Evolutionary conservation across 2,888 invertebrate genomes (phyloP), one percentile per base, ranked within the genome.

Genomic region (Liodrosophila aerea): DNA sequence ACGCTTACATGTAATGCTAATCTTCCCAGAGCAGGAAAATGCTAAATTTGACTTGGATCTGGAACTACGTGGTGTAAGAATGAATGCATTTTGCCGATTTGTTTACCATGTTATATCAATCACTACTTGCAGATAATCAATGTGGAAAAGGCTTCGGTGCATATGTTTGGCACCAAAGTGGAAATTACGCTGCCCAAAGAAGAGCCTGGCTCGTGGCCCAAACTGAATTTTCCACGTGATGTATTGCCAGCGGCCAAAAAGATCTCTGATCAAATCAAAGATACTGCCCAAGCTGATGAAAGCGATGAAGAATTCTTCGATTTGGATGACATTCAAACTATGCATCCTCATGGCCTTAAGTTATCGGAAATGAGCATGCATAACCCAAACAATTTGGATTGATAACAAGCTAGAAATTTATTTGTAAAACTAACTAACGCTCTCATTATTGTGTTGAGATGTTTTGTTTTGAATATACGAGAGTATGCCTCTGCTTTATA

Each of bases 101-200:
- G 4, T 16, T 15, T 1, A 9, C 13, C 15, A 37, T n/a, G 2
- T 37, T 3, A 37, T 15, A 27, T 18, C 29, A 7, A 39, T 34
- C 36, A 29, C 13, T 7, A 34, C 1, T 2, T 7, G 49, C 13
- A 98, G 98, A 92, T 96, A 27, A 92, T 98, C 34, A 92, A 94
- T 85, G 93, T 96, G 1, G 91, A 91, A 34, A 92, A 92, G 50
- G 94, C 96, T 85, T 92, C 91, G 68, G 96, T 94, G 0, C 93
- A 93, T 34, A 95, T 98, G 95, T 91, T 94, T 77, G 94, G 95
- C 9, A 94, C 96, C 9, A 99, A 99, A 92, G 93, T 98, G 27
- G 98, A 99, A 91, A 94, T 99, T 16, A 96, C 95, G 86, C 89
- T 99, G 86, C 94, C 93, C 74, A 99, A 99, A 90, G 94, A 93